Percentiles rank a stretch among this genome's conserved stretches.
phyloP scores from a whole-genome alignment of 2,888 invertebrate species.

The Hydriomena furcata region DNA sequence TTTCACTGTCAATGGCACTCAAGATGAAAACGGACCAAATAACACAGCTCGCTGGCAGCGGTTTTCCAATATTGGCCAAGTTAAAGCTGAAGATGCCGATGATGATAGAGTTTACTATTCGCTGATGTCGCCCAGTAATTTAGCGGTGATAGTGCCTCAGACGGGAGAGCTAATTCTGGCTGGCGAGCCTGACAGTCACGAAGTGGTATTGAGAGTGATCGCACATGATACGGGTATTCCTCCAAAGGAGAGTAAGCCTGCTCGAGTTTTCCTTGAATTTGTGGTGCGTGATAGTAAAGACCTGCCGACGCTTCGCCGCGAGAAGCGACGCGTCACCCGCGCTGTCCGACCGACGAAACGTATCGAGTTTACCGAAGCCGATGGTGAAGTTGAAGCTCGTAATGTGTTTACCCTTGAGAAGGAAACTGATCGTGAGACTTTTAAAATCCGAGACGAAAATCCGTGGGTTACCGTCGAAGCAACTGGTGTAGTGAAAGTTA shows the following conservation, averaged over 20 bases:
- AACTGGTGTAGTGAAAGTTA: conserved; percentile 95
- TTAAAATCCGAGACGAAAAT: conserved; percentile 96
- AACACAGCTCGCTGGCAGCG: conserved; percentile 87
- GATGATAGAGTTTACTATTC: conserved; percentile 96
- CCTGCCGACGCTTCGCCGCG: conserved; percentile 86
- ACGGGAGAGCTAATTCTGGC: conserved; percentile 94
- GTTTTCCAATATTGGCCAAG: conserved; percentile 92
- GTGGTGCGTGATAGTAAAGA: conserved; percentile 83
- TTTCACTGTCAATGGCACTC: conserved; percentile 88
- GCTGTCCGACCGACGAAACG: conserved; percentile 97
- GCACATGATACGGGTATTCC: conserved; percentile 93
- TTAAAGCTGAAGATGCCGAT: conserved; percentile 94
- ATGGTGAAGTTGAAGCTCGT: conserved; percentile 94
- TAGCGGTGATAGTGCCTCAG: conserved; percentile 95
- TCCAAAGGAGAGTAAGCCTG: conserved; percentile 87
- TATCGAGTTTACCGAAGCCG: conserved; percentile 95
- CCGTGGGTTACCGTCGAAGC: conserved; percentile 96
- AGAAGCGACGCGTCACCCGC: conserved; percentile 91
- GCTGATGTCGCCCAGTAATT: conserved; percentile 90
- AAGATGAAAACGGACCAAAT: conserved; percentile 83
- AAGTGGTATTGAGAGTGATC: conserved; percentile 88
- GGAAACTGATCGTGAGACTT: conserved; percentile 95
- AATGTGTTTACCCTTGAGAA: conserved; percentile 95
- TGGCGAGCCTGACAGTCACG: conserved; percentile 88
- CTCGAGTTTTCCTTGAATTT: conserved; percentile 91